A percentile compares a stretch with the other conserved stretches of the same genome.
Conservation (phyloP, 2,113 vertebrate species). For the Eira barbara region DNA sequence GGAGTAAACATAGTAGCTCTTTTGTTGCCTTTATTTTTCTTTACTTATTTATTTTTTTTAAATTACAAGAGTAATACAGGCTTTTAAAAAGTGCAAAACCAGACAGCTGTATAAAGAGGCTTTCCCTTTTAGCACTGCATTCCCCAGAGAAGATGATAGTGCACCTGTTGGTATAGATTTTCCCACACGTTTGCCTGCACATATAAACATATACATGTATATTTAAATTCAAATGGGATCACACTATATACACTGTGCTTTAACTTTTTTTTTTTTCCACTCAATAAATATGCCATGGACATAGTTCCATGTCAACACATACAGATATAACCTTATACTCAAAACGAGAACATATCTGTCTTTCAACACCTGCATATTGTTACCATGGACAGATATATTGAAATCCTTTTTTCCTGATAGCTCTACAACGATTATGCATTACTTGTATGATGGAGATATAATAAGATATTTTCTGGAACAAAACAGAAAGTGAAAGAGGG, state of each 20-base stretch:
- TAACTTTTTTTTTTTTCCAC: constrained; percentile 17
- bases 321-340: not conserved
- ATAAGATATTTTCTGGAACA: not conserved
- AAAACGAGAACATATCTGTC: not conserved
- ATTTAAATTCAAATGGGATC: constrained; percentile 17
- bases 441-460: not conserved
- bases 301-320: not conserved
- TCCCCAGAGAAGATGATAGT: not conserved
- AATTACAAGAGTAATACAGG: not conserved
- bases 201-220: constrained; percentile 22
- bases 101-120: not conserved
- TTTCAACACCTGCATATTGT: not conserved
- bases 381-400: not conserved
- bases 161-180: not conserved
- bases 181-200: constrained; percentile 2
- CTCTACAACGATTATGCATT: not conserved
- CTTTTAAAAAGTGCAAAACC: constrained; percentile 20
- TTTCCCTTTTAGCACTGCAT: not conserved
- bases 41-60: not conserved
- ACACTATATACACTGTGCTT: not conserved
- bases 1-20: not conserved
- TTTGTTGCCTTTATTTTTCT: not conserved
- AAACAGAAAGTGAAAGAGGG: not conserved
- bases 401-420: not conserved
- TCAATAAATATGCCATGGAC: not conserved